Conservation (phyloP, 2,888 invertebrate genomes). For the Cryptophagus acutangulus region DNA sequence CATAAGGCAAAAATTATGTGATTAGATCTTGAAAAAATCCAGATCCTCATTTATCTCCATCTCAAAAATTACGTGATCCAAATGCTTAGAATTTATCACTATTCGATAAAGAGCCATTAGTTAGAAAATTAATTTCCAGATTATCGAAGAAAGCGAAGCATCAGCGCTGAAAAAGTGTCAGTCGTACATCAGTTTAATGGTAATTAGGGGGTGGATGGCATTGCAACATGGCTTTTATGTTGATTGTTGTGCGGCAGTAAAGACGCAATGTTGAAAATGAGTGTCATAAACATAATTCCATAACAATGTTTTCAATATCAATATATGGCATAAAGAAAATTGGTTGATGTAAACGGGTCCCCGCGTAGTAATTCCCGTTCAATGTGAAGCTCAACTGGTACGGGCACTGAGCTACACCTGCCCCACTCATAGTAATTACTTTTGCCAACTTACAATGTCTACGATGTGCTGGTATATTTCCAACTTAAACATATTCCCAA, state of each 20-base stretch:
- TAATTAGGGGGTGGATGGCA: too few species aligned
- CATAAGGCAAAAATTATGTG: too few species aligned
- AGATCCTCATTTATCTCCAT: too few species aligned
- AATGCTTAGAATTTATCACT: too few species aligned
- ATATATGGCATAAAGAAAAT: slow-evolving; percentile 30
- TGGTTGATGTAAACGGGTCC: slow-evolving; percentile 39
- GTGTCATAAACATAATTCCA: slow-evolving; percentile 16
- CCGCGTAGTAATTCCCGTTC: slow-evolving; percentile 35
- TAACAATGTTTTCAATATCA: slow-evolving; percentile 19
- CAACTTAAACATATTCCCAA: slow-evolving; percentile 16
- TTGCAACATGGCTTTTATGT: slow-evolving; percentile 21
- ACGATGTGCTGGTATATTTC: slow-evolving; percentile 7
- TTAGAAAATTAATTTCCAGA: too few species aligned
- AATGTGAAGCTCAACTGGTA: slow-evolving; percentile 22
- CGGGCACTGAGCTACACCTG: slow-evolving; percentile 30
- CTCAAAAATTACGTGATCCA: too few species aligned
- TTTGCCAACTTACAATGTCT: slow-evolving; percentile 29
- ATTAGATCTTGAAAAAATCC: too few species aligned
- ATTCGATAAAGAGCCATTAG: too few species aligned
- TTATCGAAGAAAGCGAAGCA: too few species aligned
- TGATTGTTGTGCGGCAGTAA: slow-evolving; percentile 19
- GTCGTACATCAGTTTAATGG: too few species aligned
- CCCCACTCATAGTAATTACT: slow-evolving; percentile 41
- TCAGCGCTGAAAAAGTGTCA: too few species aligned
- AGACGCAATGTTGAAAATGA: slow-evolving; percentile 19